Evolutionary conservation across 2,113 vertebrate genomes (phyloP).

Genomic region (Catharus fuscescens): DNA sequence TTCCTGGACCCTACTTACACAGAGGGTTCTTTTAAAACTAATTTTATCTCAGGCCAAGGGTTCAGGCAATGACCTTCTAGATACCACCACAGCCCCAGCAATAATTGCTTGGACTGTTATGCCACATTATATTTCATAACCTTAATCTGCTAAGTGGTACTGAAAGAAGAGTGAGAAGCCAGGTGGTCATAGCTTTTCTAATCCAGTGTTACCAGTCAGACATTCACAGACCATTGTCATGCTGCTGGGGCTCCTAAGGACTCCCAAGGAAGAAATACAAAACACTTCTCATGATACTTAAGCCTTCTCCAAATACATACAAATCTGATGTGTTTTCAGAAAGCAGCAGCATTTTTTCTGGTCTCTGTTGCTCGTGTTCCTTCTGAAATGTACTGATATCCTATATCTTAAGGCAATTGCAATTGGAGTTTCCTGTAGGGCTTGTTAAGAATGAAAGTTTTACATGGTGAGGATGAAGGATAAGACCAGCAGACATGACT

Average conservation of each 20-base stretch:
- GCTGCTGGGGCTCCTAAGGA: neutral
- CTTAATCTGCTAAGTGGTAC: neutral
- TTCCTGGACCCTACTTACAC: neutral
- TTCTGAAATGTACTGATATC: neutral
- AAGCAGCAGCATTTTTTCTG: neutral
- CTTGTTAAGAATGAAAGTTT: neutral
- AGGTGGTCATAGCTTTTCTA: neutral
- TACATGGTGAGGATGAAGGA: rapidly evolving
- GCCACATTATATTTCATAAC: neutral
- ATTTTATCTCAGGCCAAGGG: neutral
- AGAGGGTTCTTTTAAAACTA: neutral
- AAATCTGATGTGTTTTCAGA: neutral
- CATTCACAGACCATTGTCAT: rapidly evolving
- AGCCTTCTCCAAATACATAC: neutral
- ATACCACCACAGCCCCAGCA: neutral
- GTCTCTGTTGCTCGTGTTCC: neutral
- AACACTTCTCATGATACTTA: neutral
- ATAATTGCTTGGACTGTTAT: neutral
- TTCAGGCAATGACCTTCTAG: neutral
- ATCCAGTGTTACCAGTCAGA: rapidly evolving
- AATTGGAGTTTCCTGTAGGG: neutral
- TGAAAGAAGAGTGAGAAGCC: neutral
- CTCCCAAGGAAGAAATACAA: neutral
- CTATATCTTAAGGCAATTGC: neutral
- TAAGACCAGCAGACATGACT: neutral